phyloP scores from a whole-genome alignment of 2,797 vertebrate genomes.

The Hydrophis major region DNA sequence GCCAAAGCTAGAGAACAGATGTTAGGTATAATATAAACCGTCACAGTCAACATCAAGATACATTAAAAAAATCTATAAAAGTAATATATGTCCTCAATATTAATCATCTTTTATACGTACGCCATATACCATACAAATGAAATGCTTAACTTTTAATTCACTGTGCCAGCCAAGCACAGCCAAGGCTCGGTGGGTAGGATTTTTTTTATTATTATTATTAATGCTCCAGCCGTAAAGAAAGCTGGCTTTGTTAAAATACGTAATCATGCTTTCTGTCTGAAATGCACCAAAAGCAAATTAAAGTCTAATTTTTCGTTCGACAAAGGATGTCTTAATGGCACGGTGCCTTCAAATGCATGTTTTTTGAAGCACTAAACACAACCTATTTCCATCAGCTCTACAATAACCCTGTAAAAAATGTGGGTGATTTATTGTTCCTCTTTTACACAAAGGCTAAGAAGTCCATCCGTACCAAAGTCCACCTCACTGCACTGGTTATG shows the following conservation, averaged over 20 bases:
- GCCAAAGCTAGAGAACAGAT: conserved; percentile 18
- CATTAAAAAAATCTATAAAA: conserved; percentile 30
- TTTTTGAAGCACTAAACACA: background rate
- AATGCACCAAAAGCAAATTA: background rate
- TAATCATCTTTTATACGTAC: conserved; percentile 38
- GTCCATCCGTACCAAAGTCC: background rate
- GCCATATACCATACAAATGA: conserved; percentile 5
- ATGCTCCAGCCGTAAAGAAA: background rate
- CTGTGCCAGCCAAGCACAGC: conserved; percentile 18
- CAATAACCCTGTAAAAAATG: background rate
- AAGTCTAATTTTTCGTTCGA: background rate
- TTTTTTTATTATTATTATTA: background rate
- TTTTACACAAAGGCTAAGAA: background rate
- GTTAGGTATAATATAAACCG: conserved; percentile 12
- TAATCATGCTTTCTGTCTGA: background rate
- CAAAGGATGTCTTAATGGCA: background rate
- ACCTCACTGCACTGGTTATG: background rate
- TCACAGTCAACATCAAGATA: conserved; percentile 28
- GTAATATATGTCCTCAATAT: conserved; percentile 30
- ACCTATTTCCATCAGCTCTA: background rate
- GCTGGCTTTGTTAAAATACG: background rate
- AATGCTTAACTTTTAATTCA: conserved; percentile 31
- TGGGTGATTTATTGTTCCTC: background rate
- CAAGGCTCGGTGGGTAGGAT: conserved; percentile 29
- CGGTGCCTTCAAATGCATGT: background rate